Evolutionary conservation across 2,113 vertebrate genomes (phyloP), one percentile per base, ranked within the genome.

Genomic region (Lanius collurio): DNA sequence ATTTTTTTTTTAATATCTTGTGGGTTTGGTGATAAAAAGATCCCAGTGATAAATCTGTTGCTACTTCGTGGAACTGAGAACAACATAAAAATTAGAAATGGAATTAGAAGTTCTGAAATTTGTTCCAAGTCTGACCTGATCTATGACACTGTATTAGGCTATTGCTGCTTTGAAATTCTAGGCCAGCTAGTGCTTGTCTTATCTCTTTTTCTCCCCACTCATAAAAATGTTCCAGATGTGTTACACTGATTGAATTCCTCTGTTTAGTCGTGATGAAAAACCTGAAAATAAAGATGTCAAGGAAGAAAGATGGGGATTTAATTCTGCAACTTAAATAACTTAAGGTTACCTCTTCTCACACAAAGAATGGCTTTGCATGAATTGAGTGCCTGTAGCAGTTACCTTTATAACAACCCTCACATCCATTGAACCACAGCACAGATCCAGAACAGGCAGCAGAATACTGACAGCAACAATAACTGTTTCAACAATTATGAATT

Each of bases 361-460:
- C 3, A 3, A 94, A 76, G 74, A 94, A 90, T 52, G 46, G 24
- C 49, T 87, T 85, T 94, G 35, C 52, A 67, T 80, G 13, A 85
- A 83, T 55, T 50, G 53, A 88, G 35, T 83, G 79, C 63, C 52
- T 65, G 50, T 52, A 65, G 82, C 82, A 81, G 64, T 82, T 92
- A 94, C 50, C 56, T 93, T 64, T 87, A 56, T 60, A 92, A 64
- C 22, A 89, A 21, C 44, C n/a, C 80, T 84, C 83, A 87, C 64
- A 92, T 82, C 89, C 80, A n/a, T 26, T 81, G 93, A 64, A 93
- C 55, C 47, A 81, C 63, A 80, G 87, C 86, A 95, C 87, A 91
- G 93, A 94, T 94, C 87, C 95, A 96, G 93, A 93, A 83, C 63
- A 94, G 90, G 82, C 75, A 95, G 78, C 47, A 75, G 95, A 93